These are phyloP conservation scores for Atopsyche davidsoni DNA, from an alignment of 1,140 invertebrate species.

Conservation along the genomic window DNA sequence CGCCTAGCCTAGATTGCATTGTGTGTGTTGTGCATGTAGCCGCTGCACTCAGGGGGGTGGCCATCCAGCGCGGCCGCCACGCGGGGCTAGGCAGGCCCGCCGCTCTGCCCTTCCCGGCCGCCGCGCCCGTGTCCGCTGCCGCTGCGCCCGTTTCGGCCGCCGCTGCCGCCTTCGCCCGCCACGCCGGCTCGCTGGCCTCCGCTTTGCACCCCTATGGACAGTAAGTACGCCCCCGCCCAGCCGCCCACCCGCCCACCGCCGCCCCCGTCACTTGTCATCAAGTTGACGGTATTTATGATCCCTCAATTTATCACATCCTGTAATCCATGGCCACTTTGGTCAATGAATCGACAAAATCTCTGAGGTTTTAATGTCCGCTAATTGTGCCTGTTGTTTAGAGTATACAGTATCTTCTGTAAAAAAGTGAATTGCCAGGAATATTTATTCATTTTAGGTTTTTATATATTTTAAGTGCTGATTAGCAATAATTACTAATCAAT, in stretches of 20 bases:
- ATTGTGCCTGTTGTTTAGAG: too few species aligned
- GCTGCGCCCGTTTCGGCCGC: constrained; percentile 55
- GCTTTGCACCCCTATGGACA: constrained; percentile 63
- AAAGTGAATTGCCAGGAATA: too few species aligned
- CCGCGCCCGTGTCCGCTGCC: constrained; percentile 46
- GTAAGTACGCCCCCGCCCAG: constrained; percentile 51
- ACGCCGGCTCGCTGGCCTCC: constrained; percentile 36
- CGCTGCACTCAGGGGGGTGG: constrained; percentile 60
- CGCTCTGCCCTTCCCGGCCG: constrained; percentile 51
- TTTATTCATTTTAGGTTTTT: too few species aligned
- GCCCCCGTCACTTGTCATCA: too few species aligned
- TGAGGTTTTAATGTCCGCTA: too few species aligned
- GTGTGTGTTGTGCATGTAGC: constrained; percentile 49
- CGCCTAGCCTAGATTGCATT: constrained; percentile 37
- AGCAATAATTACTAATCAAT: too few species aligned
- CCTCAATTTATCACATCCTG: too few species aligned
- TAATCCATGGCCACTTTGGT: too few species aligned
- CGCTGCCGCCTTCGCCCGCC: constrained; percentile 45
- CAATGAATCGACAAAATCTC: too few species aligned
- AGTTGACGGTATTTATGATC: too few species aligned
- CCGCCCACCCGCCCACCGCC: constrained; percentile 26
- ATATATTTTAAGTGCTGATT: too few species aligned
- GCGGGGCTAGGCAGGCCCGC: constrained; percentile 47
- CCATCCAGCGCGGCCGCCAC: constrained; percentile 61
- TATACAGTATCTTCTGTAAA: too few species aligned